Evolutionary conservation across 2,888 invertebrate genomes (phyloP), one percentile per base, ranked within the genome.

Genomic region (Tholera decimalis): DNA sequence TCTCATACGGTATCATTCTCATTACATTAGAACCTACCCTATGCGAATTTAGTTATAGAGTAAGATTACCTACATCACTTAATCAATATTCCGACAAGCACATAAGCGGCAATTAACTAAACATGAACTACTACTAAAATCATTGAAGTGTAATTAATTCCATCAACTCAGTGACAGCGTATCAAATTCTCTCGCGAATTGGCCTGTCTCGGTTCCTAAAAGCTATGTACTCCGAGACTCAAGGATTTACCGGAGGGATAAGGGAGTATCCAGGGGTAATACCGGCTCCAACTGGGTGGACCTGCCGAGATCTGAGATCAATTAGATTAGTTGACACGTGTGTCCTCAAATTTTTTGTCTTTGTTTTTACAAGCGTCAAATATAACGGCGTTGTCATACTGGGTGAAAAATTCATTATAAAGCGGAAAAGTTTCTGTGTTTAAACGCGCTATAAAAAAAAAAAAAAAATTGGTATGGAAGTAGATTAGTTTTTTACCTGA

Each of bases 311-410:
- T 65, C 54, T 18, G 56, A 69, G 35, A 69, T 73, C 55, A 69
- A 73, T 69, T 49, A 50, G 55, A 64, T 69, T 69, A 73, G 26
- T 37, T 39, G 26, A 73, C 47, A 33, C 46, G 39, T 30, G 37
- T 58, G 47, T 46, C 9, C 15, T 13, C 4, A 4, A 22, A 18
- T 20, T 28, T 73, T 72, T 15, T 20, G 4, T 5, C 5, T 22
- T 26, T 7, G 20, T 22, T 50, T 41, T 1, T 18, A 50, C 33
- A 5, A 24, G 20, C 2, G n/a, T 44, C 22, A 20, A 44, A 20
- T 8, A 22, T 9, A 24, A 6, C 13, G n/a, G n/a, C 26, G 0
- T 35, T 11, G 9, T 13, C 3, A 4, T 30, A 18, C 28, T 50
- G 9, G 6, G 15, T n/a, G n/a, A n/a, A n/a, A n/a, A n/a, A n/a